Base-by-base conservation (phyloP, 1,140 invertebrate species). In the Himalopsyche phryganea region DNA sequence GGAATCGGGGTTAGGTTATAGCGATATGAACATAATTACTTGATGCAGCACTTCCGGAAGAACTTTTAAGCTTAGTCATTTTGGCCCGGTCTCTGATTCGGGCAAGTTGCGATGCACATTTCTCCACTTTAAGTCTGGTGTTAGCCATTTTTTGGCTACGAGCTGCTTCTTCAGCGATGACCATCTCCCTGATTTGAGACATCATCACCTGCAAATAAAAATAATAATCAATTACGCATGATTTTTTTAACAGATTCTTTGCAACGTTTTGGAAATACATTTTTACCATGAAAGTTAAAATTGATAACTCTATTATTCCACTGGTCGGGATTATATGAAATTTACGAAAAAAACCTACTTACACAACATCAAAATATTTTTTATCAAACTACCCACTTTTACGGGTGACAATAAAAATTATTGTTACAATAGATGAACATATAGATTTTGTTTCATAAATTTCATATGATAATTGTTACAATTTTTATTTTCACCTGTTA, bases 101-200 rank as follows among this genome's bases (percentile, higher is more conserved):
- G 1, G 62, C 62, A 9, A 64, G 23, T 18, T 64, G 62, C 11
- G 57, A 63, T 32, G 50, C 54, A 35, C 54, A 60, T 32, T 64
- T 64, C 51, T 64, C 62, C 45, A 64, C 53, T 46, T 64, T 64
- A 13, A 60, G 41, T 17, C 58, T 44, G 41, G 58, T 52, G 28
- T 47, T 57, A 23, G 62, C 62, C 6, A 64, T 49, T 33, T 64
- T 64, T 33, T 64, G 52, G 13, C 19, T 53, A 13, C 58, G 46
- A 10, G 62, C 58, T 2, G 58, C 50, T 32, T 60, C 62, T 40
- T 64, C 62, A 6, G 58, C 62, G 19, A 64, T 38, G 10, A 60
- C 62, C 62, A 64, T 64, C 44, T 60, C 58, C 32, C 58, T 64
- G 11, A 64, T 17, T 46, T 64, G 52, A 4, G 62, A 52, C 15